Percentiles rank a stretch among this genome's conserved stretches.
Evolutionary conservation across 2,113 vertebrate species (phyloP).

Genomic region (Cebus imitator): DNA sequence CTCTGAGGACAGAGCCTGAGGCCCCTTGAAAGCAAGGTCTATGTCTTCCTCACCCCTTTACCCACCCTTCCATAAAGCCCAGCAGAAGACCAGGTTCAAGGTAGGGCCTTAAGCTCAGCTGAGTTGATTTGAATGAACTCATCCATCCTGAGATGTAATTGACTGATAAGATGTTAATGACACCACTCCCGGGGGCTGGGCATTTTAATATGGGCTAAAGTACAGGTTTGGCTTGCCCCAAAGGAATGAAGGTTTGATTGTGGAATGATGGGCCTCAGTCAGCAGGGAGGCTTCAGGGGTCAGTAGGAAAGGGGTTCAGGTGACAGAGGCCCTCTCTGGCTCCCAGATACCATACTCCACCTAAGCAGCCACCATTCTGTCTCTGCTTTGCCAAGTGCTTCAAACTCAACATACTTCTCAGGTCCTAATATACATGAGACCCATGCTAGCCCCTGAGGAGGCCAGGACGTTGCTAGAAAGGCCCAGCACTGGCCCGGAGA

Average conservation of each 20-base stretch:
- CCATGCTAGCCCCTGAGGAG: background rate
- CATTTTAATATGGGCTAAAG: background rate
- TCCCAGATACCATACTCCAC: background rate
- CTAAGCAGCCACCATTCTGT: background rate
- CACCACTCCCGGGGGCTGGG: background rate
- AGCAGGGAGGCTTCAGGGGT: background rate
- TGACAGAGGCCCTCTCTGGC: background rate
- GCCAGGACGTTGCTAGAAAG: background rate
- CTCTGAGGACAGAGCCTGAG: background rate
- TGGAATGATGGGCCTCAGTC: background rate
- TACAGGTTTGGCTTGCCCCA: background rate
- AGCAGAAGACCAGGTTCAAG: background rate
- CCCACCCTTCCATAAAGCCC: background rate
- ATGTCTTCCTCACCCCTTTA: background rate
- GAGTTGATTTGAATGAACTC: constrained; percentile 31
- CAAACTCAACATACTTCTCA: background rate
- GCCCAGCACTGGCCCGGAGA: background rate
- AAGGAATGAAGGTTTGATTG: background rate
- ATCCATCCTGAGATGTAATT: constrained; percentile 2
- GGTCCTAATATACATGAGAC: background rate
- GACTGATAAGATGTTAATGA: constrained; percentile 37
- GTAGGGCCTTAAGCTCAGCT: background rate
- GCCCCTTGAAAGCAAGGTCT: background rate
- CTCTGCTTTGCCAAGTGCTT: background rate
- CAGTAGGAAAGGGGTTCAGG: background rate